Evolutionary conservation across 1,140 invertebrate species (phyloP), one percentile per base, ranked within the genome.

Genomic region (Helicoverpa zea): DNA sequence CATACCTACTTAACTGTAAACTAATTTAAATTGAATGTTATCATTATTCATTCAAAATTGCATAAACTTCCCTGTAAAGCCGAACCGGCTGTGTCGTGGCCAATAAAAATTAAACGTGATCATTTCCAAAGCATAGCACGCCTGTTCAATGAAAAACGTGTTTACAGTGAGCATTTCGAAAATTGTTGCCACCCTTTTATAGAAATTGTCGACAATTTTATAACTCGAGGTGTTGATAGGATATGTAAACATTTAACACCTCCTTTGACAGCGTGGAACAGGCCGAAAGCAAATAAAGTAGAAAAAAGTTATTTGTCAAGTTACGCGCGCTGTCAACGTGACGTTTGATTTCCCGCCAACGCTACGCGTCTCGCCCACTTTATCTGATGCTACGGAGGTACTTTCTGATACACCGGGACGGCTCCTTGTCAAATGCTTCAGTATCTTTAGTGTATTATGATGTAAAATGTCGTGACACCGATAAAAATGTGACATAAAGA

Each of bases 321-420:
- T 86, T 79, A 82, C 81, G 76, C 68, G 82, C 75, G 77, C 80
- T 87, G 86, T 87, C 86, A 86, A 83, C 79, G 58, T 86, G 84
- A 87, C 83, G 80, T 88, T 87, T 85, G 82, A 83, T 86, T 84
- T 87, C 83, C 84, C 83, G 85, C 88, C 84, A 85, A 87, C 74
- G 84, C 79, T 29, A 35, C 80, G 68, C 74, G 80, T 35, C 58
- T 75, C 68, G 79, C 75, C 78, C 63, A 73, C 78, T 35, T 59
- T 58, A 70, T 70, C 51, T 54, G 76, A 68, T 70, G 49, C 52
- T 30, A n/a, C 49, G 35, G 35, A 9, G 35, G 47, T 66, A 79
- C 64, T 68, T 79, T 68, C 64, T 58, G 76, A 70, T 70, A 16
- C 64, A 78, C 68, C 76, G 52, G 64, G 76, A 79, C 63, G 64